These are phyloP conservation scores for Lepisosteus osseus DNA, from an alignment of 2,113 vertebrate genomes.

Conservation along the genomic window DNA sequence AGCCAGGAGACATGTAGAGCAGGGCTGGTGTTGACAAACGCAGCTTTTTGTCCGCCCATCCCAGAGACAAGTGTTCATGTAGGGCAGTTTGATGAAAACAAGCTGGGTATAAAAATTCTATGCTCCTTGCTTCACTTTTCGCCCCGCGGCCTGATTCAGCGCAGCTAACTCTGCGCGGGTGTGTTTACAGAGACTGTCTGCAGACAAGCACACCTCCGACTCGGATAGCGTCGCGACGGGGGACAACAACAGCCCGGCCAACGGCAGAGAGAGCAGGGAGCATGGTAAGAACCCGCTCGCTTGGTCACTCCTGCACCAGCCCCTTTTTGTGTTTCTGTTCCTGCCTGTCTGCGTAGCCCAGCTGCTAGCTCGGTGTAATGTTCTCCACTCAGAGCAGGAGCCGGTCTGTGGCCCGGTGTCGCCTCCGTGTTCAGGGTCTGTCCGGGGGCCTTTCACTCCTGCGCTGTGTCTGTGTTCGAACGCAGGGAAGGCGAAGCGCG, in stretches of 20 bases:
- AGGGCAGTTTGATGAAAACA: no score
- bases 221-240: constrained; percentile 75
- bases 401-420: not conserved
- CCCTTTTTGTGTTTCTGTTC: constrained; percentile 56
- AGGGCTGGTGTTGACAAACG: no score
- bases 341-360: constrained; percentile 40
- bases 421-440: constrained; percentile 18
- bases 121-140: no score
- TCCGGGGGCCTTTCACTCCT: no score
- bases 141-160: no score
- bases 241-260: constrained; percentile 54
- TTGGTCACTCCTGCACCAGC: not conserved
- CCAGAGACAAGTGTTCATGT: no score
- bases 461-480: not conserved
- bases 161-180: no score
- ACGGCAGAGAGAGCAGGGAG: constrained; percentile 66
- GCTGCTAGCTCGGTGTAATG: no score
- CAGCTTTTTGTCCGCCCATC: no score
- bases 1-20: no score
- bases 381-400: no score
- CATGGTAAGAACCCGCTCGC: constrained; percentile 60
- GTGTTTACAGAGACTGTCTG: constrained; percentile 71
- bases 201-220: constrained; percentile 87
- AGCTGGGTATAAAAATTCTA: no score
- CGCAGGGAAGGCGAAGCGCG: constrained; percentile 81